Evolutionary conservation across 1,140 invertebrate genomes (phyloP).

Genomic region (Coenobita brevimanus): DNA sequence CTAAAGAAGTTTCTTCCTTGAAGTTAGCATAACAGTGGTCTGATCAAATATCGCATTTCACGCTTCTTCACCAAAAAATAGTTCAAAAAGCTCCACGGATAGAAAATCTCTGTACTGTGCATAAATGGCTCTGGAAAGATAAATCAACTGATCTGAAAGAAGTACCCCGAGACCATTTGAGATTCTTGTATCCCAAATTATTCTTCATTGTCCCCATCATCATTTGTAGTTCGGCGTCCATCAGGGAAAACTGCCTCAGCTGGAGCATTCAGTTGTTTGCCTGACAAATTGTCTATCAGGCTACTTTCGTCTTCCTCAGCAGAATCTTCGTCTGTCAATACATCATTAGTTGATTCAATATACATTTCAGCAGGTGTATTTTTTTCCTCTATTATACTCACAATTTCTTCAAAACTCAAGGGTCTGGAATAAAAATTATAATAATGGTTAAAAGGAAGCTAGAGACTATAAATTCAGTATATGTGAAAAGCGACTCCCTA

Average conservation of each 20-base stretch:
- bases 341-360: conserved; percentile 1
- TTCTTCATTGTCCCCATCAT: background rate
- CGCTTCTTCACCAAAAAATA: conserved; percentile 13
- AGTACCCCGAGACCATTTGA: conserved; percentile 17
- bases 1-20: conserved; percentile 8
- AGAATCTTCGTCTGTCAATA: too few species aligned
- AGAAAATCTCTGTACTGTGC: conserved; percentile 8
- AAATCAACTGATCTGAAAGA: background rate
- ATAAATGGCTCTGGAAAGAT: conserved; percentile 32
- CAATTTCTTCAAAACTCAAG: too few species aligned
- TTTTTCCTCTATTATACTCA: too few species aligned
- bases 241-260: background rate
- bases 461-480: too few species aligned
- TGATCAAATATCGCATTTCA: conserved; percentile 20
- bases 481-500: too few species aligned
- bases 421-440: too few species aligned
- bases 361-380: background rate
- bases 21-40: conserved; percentile 16
- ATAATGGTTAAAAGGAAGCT: too few species aligned
- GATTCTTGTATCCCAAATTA: background rate
- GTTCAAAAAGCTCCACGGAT: conserved; percentile 9
- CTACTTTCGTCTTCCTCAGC: background rate
- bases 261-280: background rate
- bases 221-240: background rate
- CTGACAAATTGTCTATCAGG: background rate